These are phyloP conservation scores for Lampris megalopsis DNA, from an alignment of 2,113 vertebrate species.

Conservation along the genomic window DNA sequence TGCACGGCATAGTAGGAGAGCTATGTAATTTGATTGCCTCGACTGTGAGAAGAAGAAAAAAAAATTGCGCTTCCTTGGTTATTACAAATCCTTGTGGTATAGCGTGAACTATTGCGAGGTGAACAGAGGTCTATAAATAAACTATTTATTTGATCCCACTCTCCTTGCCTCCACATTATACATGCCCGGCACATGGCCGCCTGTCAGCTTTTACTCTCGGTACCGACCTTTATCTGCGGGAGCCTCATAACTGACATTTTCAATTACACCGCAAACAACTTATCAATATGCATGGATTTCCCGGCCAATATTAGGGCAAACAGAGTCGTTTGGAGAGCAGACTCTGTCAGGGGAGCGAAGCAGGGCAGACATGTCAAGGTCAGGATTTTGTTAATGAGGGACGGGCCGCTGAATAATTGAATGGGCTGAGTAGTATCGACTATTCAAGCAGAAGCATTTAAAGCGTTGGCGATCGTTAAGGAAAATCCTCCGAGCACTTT, in stretches of 20 bases:
- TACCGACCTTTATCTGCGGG: slow-evolving; percentile 88
- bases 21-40: slow-evolving; percentile 22
- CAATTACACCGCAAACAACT: slow-evolving; percentile 94
- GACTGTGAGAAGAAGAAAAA: slow-evolving; percentile 13
- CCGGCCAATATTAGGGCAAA: slow-evolving; percentile 84
- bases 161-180: slow-evolving; percentile 27
- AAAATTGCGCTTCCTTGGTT: background rate
- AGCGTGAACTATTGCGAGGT: slow-evolving; percentile 19
- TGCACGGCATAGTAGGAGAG: slow-evolving; percentile 37
- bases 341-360: slow-evolving; percentile 81
- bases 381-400: slow-evolving; percentile 89
- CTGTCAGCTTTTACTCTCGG: slow-evolving; percentile 83
- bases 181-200: slow-evolving; percentile 68
- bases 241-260: slow-evolving; percentile 93
- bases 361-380: slow-evolving; percentile 88
- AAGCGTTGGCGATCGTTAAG: slow-evolving; percentile 83
- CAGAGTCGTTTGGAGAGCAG: slow-evolving; percentile 78
- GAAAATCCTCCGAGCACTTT: slow-evolving; percentile 83
- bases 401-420: slow-evolving; percentile 82
- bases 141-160: slow-evolving; percentile 43
- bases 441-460: slow-evolving; percentile 83
- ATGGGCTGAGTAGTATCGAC: slow-evolving; percentile 85
- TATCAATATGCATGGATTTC: slow-evolving; percentile 96
- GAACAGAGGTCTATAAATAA: slow-evolving; percentile 44
- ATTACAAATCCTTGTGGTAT: slow-evolving; percentile 17